These are phyloP conservation scores for Lethenteron camtschaticum DNA, from an alignment of 2,113 vertebrate species.

Conservation along the genomic window DNA sequence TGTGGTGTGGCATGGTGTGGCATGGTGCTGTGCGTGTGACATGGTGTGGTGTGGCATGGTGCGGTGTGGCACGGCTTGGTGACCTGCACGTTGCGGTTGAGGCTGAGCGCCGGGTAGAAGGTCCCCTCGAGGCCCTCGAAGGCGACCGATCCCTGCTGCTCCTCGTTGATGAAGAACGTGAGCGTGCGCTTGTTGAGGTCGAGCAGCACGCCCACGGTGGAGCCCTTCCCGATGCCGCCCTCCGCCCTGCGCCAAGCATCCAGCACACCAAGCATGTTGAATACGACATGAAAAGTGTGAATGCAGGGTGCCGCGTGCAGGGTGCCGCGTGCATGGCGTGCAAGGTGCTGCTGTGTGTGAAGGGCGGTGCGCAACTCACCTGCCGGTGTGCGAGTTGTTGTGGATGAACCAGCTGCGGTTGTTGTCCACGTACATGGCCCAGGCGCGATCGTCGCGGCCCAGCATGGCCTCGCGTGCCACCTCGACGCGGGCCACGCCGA, in stretches of 20 bases:
- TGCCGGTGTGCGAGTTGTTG: conserved; percentile 88
- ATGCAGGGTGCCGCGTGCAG: too few relatives aligned
- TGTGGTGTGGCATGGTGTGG: too few relatives aligned
- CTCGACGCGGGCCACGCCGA: conserved; percentile 72
- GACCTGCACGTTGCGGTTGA: conserved; percentile 95
- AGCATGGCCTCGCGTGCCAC: conserved; percentile 87
- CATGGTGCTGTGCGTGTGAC: too few relatives aligned
- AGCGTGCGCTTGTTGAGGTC: conserved; percentile 66
- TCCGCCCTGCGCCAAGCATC: conserved; percentile 39
- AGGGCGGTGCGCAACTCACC: conserved; percentile 23
- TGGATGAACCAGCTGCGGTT: conserved; percentile 99
- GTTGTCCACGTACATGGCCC: conserved; percentile 99
- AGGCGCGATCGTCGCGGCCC: conserved; percentile 85
- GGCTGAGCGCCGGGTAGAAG: conserved; percentile 82
- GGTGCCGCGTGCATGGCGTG: too few relatives aligned
- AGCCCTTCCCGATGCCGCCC: conserved; percentile 69
- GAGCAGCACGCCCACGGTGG: conserved; percentile 64
- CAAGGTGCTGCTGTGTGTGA: too few relatives aligned
- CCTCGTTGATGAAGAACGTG: conserved; percentile 79
- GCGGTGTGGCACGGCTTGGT: background rate
- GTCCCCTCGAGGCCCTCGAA: conserved; percentile 77
- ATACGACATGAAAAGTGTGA: too few relatives aligned
- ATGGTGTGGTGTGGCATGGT: too few relatives aligned
- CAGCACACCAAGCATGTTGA: too few relatives aligned
- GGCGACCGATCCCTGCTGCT: conserved; percentile 77